These are phyloP conservation scores for Aromia moschata DNA, from an alignment of 2,888 invertebrate genomes.

Conservation along the genomic window DNA sequence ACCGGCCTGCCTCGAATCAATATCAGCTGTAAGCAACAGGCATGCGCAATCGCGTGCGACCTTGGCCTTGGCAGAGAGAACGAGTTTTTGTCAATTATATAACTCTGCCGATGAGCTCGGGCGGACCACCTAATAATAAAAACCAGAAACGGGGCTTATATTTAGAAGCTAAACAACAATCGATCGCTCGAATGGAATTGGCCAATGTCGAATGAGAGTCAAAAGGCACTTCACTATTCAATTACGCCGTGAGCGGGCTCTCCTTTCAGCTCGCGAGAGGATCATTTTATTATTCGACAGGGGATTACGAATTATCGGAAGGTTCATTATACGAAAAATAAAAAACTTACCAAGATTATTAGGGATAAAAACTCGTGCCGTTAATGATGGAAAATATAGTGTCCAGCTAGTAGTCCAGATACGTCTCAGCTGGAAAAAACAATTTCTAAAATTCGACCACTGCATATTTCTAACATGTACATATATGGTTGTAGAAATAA, in stretches of 20 bases:
- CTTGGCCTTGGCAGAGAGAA: constrained; percentile 26
- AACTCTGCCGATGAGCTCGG: constrained; percentile 18
- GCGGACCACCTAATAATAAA: constrained; percentile 15
- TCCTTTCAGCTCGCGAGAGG: constrained; percentile 1
- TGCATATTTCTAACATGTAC: too few relatives aligned
- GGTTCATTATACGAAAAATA: too few relatives aligned
- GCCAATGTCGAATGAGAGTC: constrained; percentile 21
- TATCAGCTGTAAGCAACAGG: constrained; percentile 18
- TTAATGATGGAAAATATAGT: too few relatives aligned
- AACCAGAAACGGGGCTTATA: constrained; percentile 21
- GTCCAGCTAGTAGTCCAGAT: too few relatives aligned
- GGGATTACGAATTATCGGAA: too few relatives aligned
- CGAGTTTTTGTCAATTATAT: constrained; percentile 24
- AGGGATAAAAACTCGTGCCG: too few relatives aligned
- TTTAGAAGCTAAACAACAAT: constrained; percentile 12
- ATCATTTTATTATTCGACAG: constrained; percentile 2
- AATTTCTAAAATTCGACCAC: too few relatives aligned
- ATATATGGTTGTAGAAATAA: too few relatives aligned
- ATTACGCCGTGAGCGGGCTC: neutral
- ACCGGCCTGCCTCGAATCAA: constrained; percentile 16
- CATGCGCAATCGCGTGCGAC: constrained; percentile 9
- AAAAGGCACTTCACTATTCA: constrained; percentile 7
- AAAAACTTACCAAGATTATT: too few relatives aligned
- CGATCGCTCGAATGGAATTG: constrained; percentile 16
- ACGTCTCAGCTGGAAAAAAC: too few relatives aligned